Evolutionary conservation across 2,888 invertebrate genomes (phyloP), one percentile per base, ranked within the genome.

Genomic region (Thalpophila matura): DNA sequence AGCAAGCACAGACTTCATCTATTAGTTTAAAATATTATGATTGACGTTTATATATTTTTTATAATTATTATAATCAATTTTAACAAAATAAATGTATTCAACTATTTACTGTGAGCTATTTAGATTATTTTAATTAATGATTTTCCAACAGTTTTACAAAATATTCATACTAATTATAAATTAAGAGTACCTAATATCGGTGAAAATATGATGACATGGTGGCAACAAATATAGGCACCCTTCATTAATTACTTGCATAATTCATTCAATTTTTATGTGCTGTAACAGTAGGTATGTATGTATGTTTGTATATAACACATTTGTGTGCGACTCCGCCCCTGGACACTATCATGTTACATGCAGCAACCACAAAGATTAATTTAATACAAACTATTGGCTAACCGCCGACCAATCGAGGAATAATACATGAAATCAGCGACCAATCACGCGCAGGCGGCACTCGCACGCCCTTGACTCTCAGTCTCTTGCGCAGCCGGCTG

Each of bases 331-430:
- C 14, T 14, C 49, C 65, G 40, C 49, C 49, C 22, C 43, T 45
- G 49, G 33, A 33, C 33, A 24, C 65, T 50, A 40, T 43, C 50
- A 29, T 33, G 49, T 33, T 10, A 29, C 10, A 49, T 33, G n/a
- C n/a, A 35, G 12, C 18, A 59, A 43, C 46, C 27, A 53, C 26
- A 33, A 56, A 42, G 24, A 57, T 57, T 58, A 38, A 22, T 33
- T 45, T 33, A 53, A 38, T 29, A 62, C 55, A 50, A 70, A 58
- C 72, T 68, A 80, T 79, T 77, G 78, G 80, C 40, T 69, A 55
- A 33, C 43, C 37, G 45, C 38, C 50, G 55, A 61, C 79, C 80
- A 77, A 79, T 79, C 64, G 58, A 58, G 73, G 43, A 53, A 68
- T 67, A 64, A 60, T 51, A 54, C 33, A 40, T 55, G 49, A 53